These are phyloP conservation scores for Corythoichthys haematopterus DNA, from an alignment of 2,113 vertebrate species.

Conservation along the genomic window DNA sequence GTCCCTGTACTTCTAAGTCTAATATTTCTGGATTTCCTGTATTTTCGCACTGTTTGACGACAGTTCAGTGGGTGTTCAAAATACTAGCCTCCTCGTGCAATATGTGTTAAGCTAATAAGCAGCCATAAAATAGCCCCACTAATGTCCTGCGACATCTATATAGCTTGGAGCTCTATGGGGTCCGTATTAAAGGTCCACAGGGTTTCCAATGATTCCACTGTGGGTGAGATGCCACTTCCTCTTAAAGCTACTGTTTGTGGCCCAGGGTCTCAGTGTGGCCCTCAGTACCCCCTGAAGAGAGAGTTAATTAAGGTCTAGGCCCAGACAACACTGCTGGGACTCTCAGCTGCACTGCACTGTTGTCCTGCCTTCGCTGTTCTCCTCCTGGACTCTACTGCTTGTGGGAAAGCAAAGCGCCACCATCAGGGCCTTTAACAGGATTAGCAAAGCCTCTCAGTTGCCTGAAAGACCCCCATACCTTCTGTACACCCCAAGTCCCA, in stretches of 20 bases:
- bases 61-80: slow-evolving; percentile 22
- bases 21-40: slow-evolving; percentile 5
- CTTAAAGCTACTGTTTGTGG: slow-evolving; percentile 48
- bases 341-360: slow-evolving; percentile 35
- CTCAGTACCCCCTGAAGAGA: slow-evolving; percentile 59
- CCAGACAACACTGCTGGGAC: slow-evolving; percentile 45
- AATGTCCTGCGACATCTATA: slow-evolving; percentile 54
- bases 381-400: slow-evolving; percentile 26
- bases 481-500: slow-evolving; percentile 16
- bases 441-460: slow-evolving; percentile 66
- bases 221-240: slow-evolving; percentile 59
- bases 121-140: slow-evolving; percentile 48
- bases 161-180: slow-evolving; percentile 50
- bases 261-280: slow-evolving; percentile 54
- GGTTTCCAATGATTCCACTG: slow-evolving; percentile 37
- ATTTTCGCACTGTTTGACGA: neutral
- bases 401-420: slow-evolving; percentile 36
- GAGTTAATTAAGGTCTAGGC: slow-evolving; percentile 64
- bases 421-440: slow-evolving; percentile 64
- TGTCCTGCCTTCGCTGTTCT: slow-evolving; percentile 18
- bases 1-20: slow-evolving; percentile 34
- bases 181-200: slow-evolving; percentile 55
- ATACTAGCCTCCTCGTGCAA: slow-evolving; percentile 36
- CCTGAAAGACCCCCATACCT: slow-evolving; percentile 36
- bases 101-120: slow-evolving; percentile 50